Evolutionary conservation across 2,797 vertebrate species (phyloP).

Genomic region (Mus minutoides): DNA sequence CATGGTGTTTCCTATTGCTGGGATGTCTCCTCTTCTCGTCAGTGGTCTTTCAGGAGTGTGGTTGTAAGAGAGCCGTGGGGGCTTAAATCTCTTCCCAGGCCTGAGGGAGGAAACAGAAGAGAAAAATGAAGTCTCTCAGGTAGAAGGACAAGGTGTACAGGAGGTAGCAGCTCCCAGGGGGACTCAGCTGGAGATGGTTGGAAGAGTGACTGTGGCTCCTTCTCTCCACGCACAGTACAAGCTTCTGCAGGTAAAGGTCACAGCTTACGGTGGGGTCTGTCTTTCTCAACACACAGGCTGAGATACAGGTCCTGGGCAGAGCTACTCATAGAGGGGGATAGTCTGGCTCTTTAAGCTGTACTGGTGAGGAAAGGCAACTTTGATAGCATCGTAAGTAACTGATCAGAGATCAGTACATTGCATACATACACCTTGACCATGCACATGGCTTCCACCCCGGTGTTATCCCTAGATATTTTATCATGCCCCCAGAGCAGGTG

Average conservation of each 20-base stretch:
- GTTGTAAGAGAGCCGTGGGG: background rate
- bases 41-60: background rate
- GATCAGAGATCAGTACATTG: background rate
- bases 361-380: background rate
- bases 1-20: constrained; percentile 12
- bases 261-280: background rate
- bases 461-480: background rate
- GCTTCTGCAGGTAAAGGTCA: background rate
- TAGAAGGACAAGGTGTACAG: background rate
- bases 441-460: background rate
- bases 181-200: background rate
- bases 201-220: background rate
- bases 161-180: constrained; percentile 27
- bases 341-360: background rate
- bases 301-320: background rate
- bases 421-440: background rate
- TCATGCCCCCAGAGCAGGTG: background rate
- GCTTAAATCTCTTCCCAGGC: constrained; percentile 25
- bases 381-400: too few species aligned
- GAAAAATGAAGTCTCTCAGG: constrained; percentile 25
- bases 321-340: background rate
- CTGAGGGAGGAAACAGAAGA: constrained; percentile 53
- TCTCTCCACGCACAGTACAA: rapidly evolving
- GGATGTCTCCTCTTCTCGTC: constrained; percentile 18
- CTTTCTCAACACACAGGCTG: background rate